A percentile compares a stretch with the other conserved stretches of the same genome.
Conservation (phyloP, 2,888 invertebrate genomes). For the Brenthis daphne region DNA sequence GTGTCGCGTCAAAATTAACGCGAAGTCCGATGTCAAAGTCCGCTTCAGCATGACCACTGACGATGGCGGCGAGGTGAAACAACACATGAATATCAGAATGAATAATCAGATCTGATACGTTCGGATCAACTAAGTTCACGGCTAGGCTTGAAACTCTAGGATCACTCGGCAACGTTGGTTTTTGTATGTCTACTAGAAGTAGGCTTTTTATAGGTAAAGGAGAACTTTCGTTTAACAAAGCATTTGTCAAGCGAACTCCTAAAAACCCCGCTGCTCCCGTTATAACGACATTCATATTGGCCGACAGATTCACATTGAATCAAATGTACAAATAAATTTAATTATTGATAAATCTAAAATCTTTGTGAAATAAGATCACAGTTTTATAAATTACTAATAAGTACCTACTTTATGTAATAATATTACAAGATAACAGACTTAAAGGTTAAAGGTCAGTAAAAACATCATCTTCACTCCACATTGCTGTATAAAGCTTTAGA, state of each 20-base stretch:
- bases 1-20: slow-evolving; percentile 68
- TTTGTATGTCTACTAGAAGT: slow-evolving; percentile 48
- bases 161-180: slow-evolving; percentile 42
- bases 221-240: slow-evolving; percentile 47
- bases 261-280: slow-evolving; percentile 66
- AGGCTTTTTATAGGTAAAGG: slow-evolving; percentile 49
- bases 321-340: too few species aligned
- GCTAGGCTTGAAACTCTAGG: slow-evolving; percentile 49
- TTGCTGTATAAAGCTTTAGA: too few species aligned
- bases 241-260: slow-evolving; percentile 55
- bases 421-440: too few species aligned
- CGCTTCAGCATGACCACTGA: slow-evolving; percentile 68
- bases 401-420: too few species aligned
- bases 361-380: not conserved
- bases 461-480: too few species aligned
- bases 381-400: not conserved
- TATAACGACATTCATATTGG: slow-evolving; percentile 59
- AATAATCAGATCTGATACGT: slow-evolving; percentile 52
- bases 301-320: not conserved
- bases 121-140: slow-evolving; percentile 47
- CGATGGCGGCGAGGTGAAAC: slow-evolving; percentile 70
- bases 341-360: not conserved
- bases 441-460: too few species aligned
- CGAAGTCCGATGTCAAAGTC: slow-evolving; percentile 67
- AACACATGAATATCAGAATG: slow-evolving; percentile 51